phyloP scores from a whole-genome alignment of 1,140 invertebrate genomes.

The Bombus impatiens region DNA sequence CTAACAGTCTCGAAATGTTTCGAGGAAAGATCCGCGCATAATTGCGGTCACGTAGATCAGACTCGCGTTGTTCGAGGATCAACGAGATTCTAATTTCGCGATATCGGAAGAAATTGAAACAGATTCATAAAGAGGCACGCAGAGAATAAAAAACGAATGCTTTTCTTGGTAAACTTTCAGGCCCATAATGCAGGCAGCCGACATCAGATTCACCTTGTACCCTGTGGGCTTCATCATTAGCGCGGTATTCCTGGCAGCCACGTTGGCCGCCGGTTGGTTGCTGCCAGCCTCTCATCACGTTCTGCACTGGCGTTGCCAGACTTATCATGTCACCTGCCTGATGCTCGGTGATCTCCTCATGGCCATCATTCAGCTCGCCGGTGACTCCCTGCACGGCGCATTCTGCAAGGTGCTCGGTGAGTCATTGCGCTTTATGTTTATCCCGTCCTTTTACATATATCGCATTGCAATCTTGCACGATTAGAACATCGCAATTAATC shows the following conservation, averaged over 20 bases:
- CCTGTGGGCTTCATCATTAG: constrained; percentile 89
- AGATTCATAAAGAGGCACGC: not conserved
- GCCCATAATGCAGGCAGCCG: constrained; percentile 71
- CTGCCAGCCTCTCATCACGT: constrained; percentile 91
- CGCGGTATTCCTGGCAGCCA: constrained; percentile 89
- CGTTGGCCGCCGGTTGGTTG: constrained; percentile 88
- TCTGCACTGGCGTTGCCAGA: constrained; percentile 92
- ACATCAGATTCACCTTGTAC: constrained; percentile 87
- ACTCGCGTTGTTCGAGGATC: no score
- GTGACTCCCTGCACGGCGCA: constrained; percentile 83
- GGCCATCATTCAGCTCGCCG: constrained; percentile 87
- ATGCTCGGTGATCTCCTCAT: constrained; percentile 90
- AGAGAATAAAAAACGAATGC: not conserved
- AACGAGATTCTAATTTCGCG: not conserved
- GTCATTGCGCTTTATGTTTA: constrained; percentile 69
- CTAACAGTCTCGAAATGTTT: no score
- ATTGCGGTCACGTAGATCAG: not conserved
- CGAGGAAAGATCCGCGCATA: fast-evolving
- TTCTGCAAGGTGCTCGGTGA: constrained; percentile 87
- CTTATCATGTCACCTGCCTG: constrained; percentile 90
- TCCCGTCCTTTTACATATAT: no score
- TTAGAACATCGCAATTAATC: no score
- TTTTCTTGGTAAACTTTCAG: constrained; percentile 60
- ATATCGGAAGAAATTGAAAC: not conserved
- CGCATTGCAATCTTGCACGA: no score